Evolutionary conservation across 2,888 invertebrate genomes (phyloP).

Genomic region (Hanleya hanleyi): DNA sequence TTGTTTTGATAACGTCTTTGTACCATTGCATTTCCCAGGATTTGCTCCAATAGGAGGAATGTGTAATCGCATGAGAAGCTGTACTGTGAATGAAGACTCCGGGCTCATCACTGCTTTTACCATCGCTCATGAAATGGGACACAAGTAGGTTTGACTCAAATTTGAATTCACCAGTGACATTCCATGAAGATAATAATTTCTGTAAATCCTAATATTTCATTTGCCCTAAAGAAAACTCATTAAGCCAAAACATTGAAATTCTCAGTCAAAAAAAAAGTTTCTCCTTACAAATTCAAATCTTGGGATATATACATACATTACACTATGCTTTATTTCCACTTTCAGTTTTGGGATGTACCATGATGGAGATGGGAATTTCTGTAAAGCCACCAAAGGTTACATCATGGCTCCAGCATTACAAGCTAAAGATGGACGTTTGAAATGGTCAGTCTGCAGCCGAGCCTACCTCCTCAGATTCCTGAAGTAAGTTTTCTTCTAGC

Average conservation of each 20-base stretch:
- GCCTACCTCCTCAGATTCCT: slow-evolving; percentile 62
- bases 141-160: slow-evolving; percentile 68
- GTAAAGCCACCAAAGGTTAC: slow-evolving; percentile 55
- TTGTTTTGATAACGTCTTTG: background rate
- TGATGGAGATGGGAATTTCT: slow-evolving; percentile 65
- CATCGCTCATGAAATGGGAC: slow-evolving; percentile 70
- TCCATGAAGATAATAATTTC: no score
- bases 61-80: slow-evolving; percentile 67
- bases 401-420: slow-evolving; percentile 67
- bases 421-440: slow-evolving; percentile 58
- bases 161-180: no score
- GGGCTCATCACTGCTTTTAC: slow-evolving; percentile 69
- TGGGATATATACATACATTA: no score
- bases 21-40: slow-evolving; percentile 43
- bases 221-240: no score
- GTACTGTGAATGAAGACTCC: slow-evolving; percentile 69
- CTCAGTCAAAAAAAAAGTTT: no score
- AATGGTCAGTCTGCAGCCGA: slow-evolving; percentile 66
- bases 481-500: slow-evolving; percentile 47
- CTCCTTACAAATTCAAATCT: no score
- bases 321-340: no score
- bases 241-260: no score
- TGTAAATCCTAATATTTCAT: no score
- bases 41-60: slow-evolving; percentile 70
- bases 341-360: slow-evolving; percentile 69